These are phyloP conservation scores for Ptychadena robeensis DNA, from an alignment of 2,797 vertebrate species.

Conservation along the genomic window DNA sequence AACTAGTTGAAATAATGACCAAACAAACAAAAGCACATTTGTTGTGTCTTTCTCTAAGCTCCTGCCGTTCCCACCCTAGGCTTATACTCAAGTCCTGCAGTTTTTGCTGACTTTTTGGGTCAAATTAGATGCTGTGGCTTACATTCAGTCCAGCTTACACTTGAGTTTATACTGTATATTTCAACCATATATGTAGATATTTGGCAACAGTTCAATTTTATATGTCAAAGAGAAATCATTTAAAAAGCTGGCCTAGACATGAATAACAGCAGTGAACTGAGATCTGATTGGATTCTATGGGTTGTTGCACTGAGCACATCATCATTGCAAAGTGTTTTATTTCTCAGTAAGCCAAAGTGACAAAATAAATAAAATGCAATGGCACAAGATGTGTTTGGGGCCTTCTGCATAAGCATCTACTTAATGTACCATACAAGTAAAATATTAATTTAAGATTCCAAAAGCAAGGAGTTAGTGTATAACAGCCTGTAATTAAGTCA, in stretches of 20 bases:
- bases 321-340: background rate
- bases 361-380: background rate
- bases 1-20: too few species aligned
- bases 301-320: background rate
- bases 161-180: background rate
- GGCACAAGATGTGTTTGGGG: background rate
- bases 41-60: too few species aligned
- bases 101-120: too few species aligned
- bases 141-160: too few species aligned
- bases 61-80: too few species aligned
- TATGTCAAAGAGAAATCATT: background rate
- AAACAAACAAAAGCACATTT: too few species aligned
- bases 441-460: slow-evolving; percentile 68
- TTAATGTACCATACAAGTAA: slow-evolving; percentile 58
- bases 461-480: slow-evolving; percentile 83
- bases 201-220: background rate
- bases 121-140: too few species aligned
- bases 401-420: background rate
- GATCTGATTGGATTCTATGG: background rate
- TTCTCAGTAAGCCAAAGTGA: background rate
- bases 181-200: background rate
- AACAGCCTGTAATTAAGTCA: slow-evolving; percentile 94
- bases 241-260: background rate
- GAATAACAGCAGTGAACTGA: background rate
- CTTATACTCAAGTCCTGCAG: too few species aligned